A percentile compares a stretch with the other conserved stretches of the same genome.
Evolutionary conservation across 2,113 vertebrate species (phyloP).

Genomic region (Carassius gibelio): DNA sequence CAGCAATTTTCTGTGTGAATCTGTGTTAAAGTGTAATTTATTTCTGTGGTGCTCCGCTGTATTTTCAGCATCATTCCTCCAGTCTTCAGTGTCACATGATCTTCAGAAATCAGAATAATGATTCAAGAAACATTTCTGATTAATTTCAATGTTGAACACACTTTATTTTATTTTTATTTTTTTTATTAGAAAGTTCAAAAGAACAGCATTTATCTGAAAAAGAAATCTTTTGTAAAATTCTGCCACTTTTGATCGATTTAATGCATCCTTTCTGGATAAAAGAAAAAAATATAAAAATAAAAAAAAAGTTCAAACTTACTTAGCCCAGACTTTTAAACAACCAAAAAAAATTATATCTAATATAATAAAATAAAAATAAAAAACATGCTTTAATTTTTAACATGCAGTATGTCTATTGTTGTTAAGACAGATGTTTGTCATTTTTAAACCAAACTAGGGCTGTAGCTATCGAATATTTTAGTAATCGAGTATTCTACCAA

Average conservation of each 20-base stretch:
- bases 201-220: not conserved
- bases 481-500: too few species aligned
- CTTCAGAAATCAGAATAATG: not conserved
- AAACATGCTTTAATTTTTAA: too few species aligned
- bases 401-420: too few species aligned
- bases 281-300: not conserved
- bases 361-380: too few species aligned
- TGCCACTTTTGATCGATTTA: not conserved
- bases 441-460: too few species aligned
- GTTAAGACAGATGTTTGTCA: too few species aligned
- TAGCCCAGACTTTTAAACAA: too few species aligned
- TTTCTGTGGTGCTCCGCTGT: not conserved
- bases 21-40: not conserved
- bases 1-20: not conserved
- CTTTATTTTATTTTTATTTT: too few species aligned
- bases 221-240: not conserved
- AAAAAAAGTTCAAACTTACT: not conserved
- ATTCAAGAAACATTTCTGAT: not conserved
- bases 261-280: not conserved
- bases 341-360: not conserved
- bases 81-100: constrained; percentile 2
- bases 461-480: too few species aligned
- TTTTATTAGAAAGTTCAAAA: not conserved
- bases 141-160: not conserved
- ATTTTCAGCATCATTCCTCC: not conserved